Evolutionary conservation across 53 echinoderm and acorn worm genomes (phyloP).

Genomic region (Luidia sarsii): DNA sequence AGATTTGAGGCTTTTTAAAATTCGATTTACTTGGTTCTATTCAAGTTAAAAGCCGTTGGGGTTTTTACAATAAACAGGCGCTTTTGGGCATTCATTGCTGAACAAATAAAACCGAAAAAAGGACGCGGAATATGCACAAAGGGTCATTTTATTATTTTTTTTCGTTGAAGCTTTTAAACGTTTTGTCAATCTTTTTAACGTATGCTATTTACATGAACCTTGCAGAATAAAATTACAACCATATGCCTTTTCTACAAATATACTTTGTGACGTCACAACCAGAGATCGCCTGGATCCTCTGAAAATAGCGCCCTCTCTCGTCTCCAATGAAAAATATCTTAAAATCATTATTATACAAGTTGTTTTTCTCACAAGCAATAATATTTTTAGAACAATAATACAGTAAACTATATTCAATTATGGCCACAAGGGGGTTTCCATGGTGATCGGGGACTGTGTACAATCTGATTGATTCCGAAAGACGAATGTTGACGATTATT

Average conservation of each 20-base stretch:
- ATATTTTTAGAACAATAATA: slow-evolving; percentile 14
- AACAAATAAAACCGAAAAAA: neutral
- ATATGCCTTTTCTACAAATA: slow-evolving; percentile 18
- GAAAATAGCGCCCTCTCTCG: neutral
- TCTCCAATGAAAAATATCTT: slow-evolving; percentile 24
- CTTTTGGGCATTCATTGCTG: neutral
- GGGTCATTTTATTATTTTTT: neutral
- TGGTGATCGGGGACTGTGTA: neutral
- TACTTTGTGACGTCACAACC: neutral
- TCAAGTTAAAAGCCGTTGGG: neutral
- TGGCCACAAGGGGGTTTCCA: neutral
- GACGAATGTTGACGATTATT: no score
- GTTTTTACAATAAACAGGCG: neutral
- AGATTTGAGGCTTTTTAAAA: no score
- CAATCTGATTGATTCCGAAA: no score
- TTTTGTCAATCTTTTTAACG: slow-evolving; percentile 35
- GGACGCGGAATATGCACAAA: neutral
- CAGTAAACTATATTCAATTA: slow-evolving; percentile 18
- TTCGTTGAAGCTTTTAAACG: slow-evolving; percentile 11
- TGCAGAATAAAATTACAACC: slow-evolving; percentile 44
- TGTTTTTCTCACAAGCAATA: neutral
- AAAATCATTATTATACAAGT: slow-evolving; percentile 8
- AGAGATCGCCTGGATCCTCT: neutral
- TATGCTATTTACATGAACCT: slow-evolving; percentile 39
- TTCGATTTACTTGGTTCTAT: no score